Base-by-base conservation (phyloP, 2,113 vertebrate genomes). In the Ptilonorhynchus violaceus region DNA sequence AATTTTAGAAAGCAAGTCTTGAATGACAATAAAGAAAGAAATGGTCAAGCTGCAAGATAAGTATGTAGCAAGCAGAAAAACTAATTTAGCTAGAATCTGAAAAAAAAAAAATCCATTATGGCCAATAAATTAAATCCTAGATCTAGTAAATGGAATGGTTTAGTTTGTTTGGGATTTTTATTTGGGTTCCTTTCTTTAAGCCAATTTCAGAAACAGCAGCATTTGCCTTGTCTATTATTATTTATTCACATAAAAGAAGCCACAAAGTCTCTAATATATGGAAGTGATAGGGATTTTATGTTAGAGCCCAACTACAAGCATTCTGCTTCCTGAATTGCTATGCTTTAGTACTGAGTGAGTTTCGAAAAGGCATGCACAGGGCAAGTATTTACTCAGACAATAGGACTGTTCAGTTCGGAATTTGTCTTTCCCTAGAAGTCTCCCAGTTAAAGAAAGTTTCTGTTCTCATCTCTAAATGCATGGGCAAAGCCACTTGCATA, bases 301-400 rank as follows among this genome's bases (percentile, higher is more conserved):
- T 33, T 76, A 41, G 69, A 89, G 49, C 42, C 41, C 24, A 62
- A 2, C 28, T 35, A 85, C 33, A 84, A 84, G 58, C 12, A 30
- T 73, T 69, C 58, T 85, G 39, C 59, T 90, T 81, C 67, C 58
- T 58, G 28, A 82, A 69, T 52, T 76, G 22, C 50, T 59, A 6
- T 11, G 16, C 22, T 58, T 83, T 18, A 66, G 19, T 31, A 69
- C 8, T 31, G 30, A 87, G 50, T 2, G 24, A 27, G 30, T 69
- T 88, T 92, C 70, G n/a, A 83, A 53, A 55, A 94, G 55, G 52
- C 44, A 72, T 0, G 6, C 66, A 79, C 28, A 62, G 39, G 70
- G 46, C 72, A 95, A 82, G 92, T 89, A 95, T 66, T 69, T 62
- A 66, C 66, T 68, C 60, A 91, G 81, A 88, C 53, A 89, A 92